These are phyloP conservation scores for Orestias chungarensis DNA, from an alignment of 2,797 vertebrate species.

Conservation along the genomic window DNA sequence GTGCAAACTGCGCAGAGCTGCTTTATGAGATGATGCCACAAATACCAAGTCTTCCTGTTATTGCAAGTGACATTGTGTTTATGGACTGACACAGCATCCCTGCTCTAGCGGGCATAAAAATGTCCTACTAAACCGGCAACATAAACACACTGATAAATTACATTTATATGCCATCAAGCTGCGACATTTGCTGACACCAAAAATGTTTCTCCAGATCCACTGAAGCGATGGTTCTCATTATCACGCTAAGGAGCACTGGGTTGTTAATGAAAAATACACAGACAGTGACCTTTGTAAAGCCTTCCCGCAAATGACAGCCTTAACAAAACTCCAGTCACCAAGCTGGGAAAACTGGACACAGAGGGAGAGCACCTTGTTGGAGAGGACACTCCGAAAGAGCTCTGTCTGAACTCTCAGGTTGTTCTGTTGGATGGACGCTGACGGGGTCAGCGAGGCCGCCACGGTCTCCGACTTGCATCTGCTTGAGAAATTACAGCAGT, in stretches of 20 bases:
- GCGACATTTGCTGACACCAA: conserved; percentile 80
- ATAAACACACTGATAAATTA: conserved; percentile 84
- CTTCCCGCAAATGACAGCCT: conserved; percentile 68
- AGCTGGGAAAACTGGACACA: conserved; percentile 37
- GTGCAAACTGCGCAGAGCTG: conserved; percentile 66
- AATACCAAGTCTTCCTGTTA: conserved; percentile 78
- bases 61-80: conserved; percentile 82
- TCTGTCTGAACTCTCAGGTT: conserved; percentile 29
- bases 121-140: conserved; percentile 78
- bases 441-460: conserved; percentile 61
- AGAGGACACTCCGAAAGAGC: conserved; percentile 34
- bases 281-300: conserved; percentile 79
- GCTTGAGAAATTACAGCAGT: conserved; percentile 68
- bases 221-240: conserved; percentile 80
- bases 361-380: conserved; percentile 31
- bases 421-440: conserved; percentile 39
- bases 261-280: conserved; percentile 80
- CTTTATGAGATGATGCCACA: conserved; percentile 74
- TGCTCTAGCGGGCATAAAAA: conserved; percentile 79
- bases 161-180: conserved; percentile 80
- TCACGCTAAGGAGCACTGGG: conserved; percentile 60
- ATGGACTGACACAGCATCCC: conserved; percentile 80
- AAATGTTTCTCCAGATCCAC: conserved; percentile 80
- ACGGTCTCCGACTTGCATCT: conserved; percentile 50
- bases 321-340: conserved; percentile 63